A percentile compares a stretch with the other conserved stretches of the same genome.
phyloP scores from a whole-genome alignment of 2,797 vertebrate species.

The Ceyx erithaca region DNA sequence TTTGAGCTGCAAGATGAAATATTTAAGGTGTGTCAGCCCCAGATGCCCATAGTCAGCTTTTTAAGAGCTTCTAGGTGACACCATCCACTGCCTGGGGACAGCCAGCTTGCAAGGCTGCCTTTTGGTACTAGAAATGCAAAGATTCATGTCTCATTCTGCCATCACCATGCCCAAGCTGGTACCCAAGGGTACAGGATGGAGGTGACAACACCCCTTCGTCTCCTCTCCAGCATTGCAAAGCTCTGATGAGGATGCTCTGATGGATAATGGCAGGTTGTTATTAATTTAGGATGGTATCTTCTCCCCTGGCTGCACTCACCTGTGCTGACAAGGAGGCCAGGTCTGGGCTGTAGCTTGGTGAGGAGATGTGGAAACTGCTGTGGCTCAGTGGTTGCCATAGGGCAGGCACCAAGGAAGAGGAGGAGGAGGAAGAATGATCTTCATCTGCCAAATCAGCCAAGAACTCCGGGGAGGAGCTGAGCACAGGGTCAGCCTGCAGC shows the following conservation, averaged over 20 bases:
- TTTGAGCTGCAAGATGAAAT: not conserved
- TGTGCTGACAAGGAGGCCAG: not conserved
- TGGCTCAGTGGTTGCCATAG: not conserved
- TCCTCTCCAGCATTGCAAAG: not conserved
- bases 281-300: not conserved
- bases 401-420: not conserved
- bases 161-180: not conserved
- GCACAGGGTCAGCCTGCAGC: fast-evolving
- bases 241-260: not conserved
- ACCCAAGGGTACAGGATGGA: not conserved
- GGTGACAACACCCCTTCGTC: not conserved
- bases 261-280: not conserved
- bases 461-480: not conserved
- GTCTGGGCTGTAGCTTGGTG: not conserved
- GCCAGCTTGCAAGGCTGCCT: not conserved
- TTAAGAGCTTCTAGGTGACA: not conserved
- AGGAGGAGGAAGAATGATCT: not conserved
- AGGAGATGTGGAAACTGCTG: conserved; percentile 31
- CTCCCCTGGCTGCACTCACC: not conserved
- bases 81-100: not conserved
- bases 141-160: not conserved
- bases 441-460: not conserved
- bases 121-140: not conserved
- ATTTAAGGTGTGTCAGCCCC: not conserved
- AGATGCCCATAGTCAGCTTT: fast-evolving